These are phyloP conservation scores for Eunapius fragilis DNA, from an alignment of 37 sponge, comb jelly and placozoan genomes.

Conservation along the genomic window DNA sequence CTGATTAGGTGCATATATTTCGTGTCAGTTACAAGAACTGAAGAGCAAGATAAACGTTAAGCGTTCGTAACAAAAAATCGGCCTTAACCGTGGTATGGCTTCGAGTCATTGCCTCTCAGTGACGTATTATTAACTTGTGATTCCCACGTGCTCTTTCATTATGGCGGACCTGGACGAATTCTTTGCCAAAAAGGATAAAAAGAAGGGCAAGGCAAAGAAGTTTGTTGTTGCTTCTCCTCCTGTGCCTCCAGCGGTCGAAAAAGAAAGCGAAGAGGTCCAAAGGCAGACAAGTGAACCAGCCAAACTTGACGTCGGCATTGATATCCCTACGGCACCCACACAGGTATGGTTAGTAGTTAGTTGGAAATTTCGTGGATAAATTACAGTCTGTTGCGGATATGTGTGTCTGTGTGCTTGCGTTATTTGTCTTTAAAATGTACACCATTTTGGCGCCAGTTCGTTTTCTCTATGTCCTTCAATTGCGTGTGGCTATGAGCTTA, in stretches of 20 bases:
- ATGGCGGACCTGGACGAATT: slow-evolving; percentile 71
- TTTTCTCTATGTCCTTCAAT: too few species aligned
- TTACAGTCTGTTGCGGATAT: neutral
- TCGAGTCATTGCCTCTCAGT: too few species aligned
- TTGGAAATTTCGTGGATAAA: too few species aligned
- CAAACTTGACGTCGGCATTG: slow-evolving; percentile 1
- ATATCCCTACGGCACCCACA: slow-evolving; percentile 15
- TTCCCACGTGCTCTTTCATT: neutral
- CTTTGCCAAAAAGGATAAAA: slow-evolving; percentile 74
- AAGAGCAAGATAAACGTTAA: too few species aligned
- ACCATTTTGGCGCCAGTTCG: too few species aligned
- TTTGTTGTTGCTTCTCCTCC: neutral
- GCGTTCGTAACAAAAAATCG: too few species aligned
- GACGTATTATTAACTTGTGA: neutral
- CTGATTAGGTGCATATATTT: too few species aligned
- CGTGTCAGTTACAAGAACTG: too few species aligned
- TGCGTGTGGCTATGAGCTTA: too few species aligned
- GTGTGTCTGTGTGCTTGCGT: neutral
- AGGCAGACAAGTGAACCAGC: neutral
- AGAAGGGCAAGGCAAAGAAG: slow-evolving; percentile 61
- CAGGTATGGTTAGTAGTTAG: neutral
- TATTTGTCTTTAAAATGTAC: too few species aligned
- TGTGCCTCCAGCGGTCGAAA: neutral
- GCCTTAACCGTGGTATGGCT: too few species aligned
- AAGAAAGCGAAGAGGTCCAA: neutral